Percentiles rank a stretch among this genome's conserved stretches.
phyloP scores from a whole-genome alignment of 92 coral and sea anemone species.

The Paragorgia papillata region DNA sequence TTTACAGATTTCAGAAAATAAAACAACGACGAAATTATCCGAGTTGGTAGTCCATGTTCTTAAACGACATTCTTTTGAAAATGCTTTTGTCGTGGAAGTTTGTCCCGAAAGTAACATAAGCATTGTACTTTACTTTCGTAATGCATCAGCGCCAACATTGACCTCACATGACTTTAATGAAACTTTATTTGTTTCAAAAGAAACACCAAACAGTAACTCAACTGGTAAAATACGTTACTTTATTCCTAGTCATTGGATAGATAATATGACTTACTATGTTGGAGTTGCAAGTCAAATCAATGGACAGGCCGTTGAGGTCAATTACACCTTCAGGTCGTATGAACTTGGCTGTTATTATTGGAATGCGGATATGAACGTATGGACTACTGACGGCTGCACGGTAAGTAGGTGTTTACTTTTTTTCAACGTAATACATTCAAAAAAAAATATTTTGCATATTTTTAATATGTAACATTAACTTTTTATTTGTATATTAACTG shows the following conservation, averaged over 20 bases:
- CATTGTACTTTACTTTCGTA: slow-evolving; percentile 62
- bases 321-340: slow-evolving; percentile 72
- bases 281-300: slow-evolving; percentile 50
- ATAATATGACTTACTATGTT: slow-evolving; percentile 64
- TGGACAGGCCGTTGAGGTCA: slow-evolving; percentile 12
- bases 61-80: slow-evolving; percentile 47
- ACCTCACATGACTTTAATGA: slow-evolving; percentile 62
- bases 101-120: slow-evolving; percentile 32
- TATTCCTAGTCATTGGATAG: slow-evolving; percentile 59
- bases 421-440: too few species aligned
- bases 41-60: slow-evolving; percentile 67
- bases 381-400: slow-evolving; percentile 80
- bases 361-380: slow-evolving; percentile 48
- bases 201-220: slow-evolving; percentile 42
- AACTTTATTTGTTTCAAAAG: slow-evolving; percentile 43
- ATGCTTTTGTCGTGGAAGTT: slow-evolving; percentile 61
- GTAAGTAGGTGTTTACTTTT: slow-evolving; percentile 47
- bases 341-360: slow-evolving; percentile 81
- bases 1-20: slow-evolving; percentile 59
- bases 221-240: slow-evolving; percentile 45
- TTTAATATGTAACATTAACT: too few species aligned
- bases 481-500: too few species aligned
- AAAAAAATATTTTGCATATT: too few species aligned
- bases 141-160: slow-evolving; percentile 56
- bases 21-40: slow-evolving; percentile 46